Evolutionary conservation across 2,797 vertebrate species (phyloP).

Genomic region (Anomalospiza imberbis): DNA sequence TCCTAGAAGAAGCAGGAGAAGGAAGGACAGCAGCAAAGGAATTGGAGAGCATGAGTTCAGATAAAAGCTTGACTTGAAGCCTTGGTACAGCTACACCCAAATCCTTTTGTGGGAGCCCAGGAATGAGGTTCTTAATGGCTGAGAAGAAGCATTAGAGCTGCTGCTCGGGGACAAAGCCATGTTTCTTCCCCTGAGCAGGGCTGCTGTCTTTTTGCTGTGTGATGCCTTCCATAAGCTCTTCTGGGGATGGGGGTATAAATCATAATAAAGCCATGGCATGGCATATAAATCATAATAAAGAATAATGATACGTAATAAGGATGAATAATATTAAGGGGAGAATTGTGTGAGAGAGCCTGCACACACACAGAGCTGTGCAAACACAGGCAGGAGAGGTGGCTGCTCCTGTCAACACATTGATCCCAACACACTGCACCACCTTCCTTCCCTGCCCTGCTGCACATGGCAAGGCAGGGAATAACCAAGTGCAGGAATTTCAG

Average conservation of each 20-base stretch:
- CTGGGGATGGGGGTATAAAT: constrained; percentile 43
- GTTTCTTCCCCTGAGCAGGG: neutral
- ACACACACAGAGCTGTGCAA: neutral
- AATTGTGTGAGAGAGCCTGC: neutral
- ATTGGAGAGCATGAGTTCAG: neutral
- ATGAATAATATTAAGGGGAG: constrained; percentile 49
- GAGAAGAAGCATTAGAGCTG: neutral
- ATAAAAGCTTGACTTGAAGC: neutral
- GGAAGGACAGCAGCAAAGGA: neutral
- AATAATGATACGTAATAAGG: constrained; percentile 58
- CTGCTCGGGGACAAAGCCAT: neutral
- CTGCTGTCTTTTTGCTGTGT: neutral
- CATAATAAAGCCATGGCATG: constrained; percentile 31
- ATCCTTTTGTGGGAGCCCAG: neutral
- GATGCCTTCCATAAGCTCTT: constrained; percentile 34
- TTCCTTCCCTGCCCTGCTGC: neutral
- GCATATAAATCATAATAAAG: constrained; percentile 61
- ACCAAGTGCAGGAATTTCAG: neutral
- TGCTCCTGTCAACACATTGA: neutral
- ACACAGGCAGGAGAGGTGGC: neutral
- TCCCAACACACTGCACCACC: neutral
- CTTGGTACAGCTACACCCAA: neutral
- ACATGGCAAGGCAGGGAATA: neutral
- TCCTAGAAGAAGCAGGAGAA: neutral
- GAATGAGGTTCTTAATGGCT: neutral